Evolutionary conservation across 2,888 invertebrate genomes (phyloP), one percentile per base, ranked within the genome.

Genomic region (Adelphocoris suturalis): DNA sequence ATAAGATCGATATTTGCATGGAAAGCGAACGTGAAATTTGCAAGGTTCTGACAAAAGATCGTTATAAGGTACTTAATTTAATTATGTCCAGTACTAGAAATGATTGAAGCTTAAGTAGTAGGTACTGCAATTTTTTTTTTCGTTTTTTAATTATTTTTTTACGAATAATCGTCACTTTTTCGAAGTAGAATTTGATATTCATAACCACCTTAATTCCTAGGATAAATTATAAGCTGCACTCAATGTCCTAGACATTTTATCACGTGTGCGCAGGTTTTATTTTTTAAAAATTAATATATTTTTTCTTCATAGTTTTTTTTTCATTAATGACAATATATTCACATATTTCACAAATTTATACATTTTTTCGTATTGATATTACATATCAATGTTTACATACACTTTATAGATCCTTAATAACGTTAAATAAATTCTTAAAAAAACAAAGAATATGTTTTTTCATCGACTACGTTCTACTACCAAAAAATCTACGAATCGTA

Each of bases 311-410:
- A 37, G 23, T 68, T 68, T 68, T 61, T 9, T 82, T 61, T 85
- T 27, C 37, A 47, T 52, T 57, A 57, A 85, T 84, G 82, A 55
- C 82, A n/a, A 48, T 68, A 16, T 90, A 90, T 90, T 90, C 90
- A 90, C 90, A 90, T 90, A 90, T 90, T 68, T 90, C 90, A 90
- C 90, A 90, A 61, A 86, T 82, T 82, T 82, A 82, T 82, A 82
- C 82, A 91, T 48, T 90, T 82, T 37, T 37, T 84, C 90, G 89
- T 28, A 68, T 75, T 75, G 89, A 84, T 89, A 89, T 89, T 68
- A 84, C 23, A 89, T 89, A 89, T 75, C 89, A 89, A 89, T 75
- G 23, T 80, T 23, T 48, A 68, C 68, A 68, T 46, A 75, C 86
- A 68, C 75, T 61, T 86, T 85, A 52, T 86, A 82, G 82, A 82